Evolutionary conservation across 2,888 invertebrate genomes (phyloP), one percentile per base, ranked within the genome.

Genomic region (Aphrophora alni): DNA sequence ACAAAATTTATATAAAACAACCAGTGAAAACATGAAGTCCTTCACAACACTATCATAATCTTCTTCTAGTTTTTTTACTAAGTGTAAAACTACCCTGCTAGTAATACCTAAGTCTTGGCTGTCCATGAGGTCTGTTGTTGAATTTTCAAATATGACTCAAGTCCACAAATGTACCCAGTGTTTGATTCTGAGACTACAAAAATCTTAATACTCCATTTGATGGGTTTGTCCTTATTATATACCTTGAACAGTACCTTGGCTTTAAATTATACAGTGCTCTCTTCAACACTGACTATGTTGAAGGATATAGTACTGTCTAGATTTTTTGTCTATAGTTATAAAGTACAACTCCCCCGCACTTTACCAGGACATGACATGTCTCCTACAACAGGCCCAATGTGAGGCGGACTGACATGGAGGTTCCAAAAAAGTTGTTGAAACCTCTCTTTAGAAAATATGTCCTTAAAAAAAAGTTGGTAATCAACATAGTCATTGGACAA

Each of bases 361-460:
- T 76, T 68, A 0, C 76, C 28, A 17, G 76, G 33, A 27, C 76
- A 14, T 68, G 76, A 59, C 76, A 68, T 68, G 26, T 28, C 69
- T 26, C 68, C 33, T 76, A 27, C 76, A 68, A 38, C 69, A 26
- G 76, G 68, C 26, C 25, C 70, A 70, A 26, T 75, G 69, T 68
- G 59, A 68, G 69, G 76, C 28, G 59, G 76, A 59, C 68, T 59
- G 59, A 28, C 59, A 28, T 28, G 59, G 27, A 76, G 69, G 68
- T n/a, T 68, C 76, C 76, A n/a, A 28, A 68, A 68, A 76, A 68
- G 68, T 76, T 76, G 76, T n/a, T 68, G 76, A 76, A 76, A 76
- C 24, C 76, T 76, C 28, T 68, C 26, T 68, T 76, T 75, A 24
- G 75, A 76, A 68, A 76, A 76, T n/a, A 68, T 76, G 27, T 28